Conservation (phyloP, 2,113 vertebrate genomes). For the Rhea americana region DNA sequence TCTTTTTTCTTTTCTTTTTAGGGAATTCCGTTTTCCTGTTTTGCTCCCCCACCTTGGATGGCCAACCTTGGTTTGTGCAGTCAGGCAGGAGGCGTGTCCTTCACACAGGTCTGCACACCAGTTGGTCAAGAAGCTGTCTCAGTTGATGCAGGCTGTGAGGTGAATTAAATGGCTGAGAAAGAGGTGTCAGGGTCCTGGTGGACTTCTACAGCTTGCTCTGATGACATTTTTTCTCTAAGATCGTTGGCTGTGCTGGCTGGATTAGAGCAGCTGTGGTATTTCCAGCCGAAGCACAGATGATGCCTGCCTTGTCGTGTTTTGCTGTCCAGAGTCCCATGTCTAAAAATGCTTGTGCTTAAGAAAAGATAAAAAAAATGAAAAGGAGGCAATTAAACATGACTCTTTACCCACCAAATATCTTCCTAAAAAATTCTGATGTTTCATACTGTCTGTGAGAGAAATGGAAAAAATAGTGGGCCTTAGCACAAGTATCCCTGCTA, state of each 20-base stretch:
- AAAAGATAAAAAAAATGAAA: not conserved
- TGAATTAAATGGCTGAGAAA: not conserved
- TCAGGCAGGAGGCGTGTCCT: not conserved
- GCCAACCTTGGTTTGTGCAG: accelerated
- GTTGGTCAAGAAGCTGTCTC: accelerated
- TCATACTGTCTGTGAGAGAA: not conserved
- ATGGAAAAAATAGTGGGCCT: not conserved
- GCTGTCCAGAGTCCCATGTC: not conserved
- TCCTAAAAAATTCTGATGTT: not conserved
- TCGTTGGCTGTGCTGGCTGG: not conserved
- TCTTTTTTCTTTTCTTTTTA: not conserved
- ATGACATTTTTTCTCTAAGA: not conserved
- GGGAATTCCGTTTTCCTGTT: not conserved
- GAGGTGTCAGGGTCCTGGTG: not conserved
- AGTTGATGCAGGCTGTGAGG: not conserved
- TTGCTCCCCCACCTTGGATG: accelerated
- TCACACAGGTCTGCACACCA: accelerated
- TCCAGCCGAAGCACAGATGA: not conserved
- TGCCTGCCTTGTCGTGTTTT: not conserved
- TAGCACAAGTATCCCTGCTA: not conserved
- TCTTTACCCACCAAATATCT: not conserved
- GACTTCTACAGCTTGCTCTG: not conserved
- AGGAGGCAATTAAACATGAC: not conserved
- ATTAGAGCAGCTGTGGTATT: not conserved
- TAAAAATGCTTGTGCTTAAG: not conserved